These are phyloP conservation scores for Otus sunia DNA, from an alignment of 2,113 vertebrate genomes.

Conservation along the genomic window DNA sequence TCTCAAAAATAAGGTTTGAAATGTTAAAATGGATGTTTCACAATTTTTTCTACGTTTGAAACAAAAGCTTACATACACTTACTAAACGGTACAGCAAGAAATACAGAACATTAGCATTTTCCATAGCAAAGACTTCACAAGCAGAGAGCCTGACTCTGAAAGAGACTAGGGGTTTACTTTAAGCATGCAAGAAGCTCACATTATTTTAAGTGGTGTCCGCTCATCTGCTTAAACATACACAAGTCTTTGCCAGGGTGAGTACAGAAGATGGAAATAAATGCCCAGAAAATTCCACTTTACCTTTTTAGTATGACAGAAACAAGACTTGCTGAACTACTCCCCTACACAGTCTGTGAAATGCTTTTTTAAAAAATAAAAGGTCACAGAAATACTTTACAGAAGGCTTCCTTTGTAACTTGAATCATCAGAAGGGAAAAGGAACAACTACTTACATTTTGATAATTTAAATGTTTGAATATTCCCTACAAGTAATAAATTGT, in stretches of 20 bases:
- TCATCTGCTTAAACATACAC: neutral
- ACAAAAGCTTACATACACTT: neutral
- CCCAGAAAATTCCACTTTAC: neutral
- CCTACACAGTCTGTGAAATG: neutral
- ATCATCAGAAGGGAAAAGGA: neutral
- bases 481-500: neutral
- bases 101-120: neutral
- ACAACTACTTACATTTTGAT: neutral
- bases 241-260: neutral
- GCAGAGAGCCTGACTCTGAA: neutral
- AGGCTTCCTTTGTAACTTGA: neutral
- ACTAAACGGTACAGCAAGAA: neutral
- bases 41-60: neutral
- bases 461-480: neutral
- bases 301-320: neutral
- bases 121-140: neutral
- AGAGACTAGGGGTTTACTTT: neutral
- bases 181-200: neutral
- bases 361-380: neutral
- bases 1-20: neutral
- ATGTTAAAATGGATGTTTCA: neutral
- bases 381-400: neutral
- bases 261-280: neutral
- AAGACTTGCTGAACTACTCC: neutral
- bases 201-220: neutral